Evolutionary conservation across 2,113 vertebrate genomes (phyloP).

Genomic region (Okapia johnstoni): DNA sequence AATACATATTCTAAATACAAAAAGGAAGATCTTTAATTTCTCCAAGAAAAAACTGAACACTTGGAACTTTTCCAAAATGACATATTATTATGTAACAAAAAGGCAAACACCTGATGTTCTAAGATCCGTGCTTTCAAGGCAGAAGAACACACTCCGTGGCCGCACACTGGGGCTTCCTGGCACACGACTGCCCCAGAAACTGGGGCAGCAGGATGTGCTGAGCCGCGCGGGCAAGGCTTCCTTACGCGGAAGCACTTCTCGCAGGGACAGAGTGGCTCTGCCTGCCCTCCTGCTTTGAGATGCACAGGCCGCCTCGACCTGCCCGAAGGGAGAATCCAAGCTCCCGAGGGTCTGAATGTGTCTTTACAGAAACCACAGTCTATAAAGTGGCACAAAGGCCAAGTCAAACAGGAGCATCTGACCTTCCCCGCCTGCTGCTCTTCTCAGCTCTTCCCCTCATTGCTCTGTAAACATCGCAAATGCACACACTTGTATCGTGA

Average conservation of each 20-base stretch:
- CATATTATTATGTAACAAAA: neutral
- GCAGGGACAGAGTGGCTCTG: neutral
- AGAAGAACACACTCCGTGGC: neutral
- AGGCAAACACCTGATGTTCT: neutral
- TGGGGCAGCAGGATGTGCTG: too few species aligned
- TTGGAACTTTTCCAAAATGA: neutral
- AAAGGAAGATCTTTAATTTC: neutral
- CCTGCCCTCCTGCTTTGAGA: neutral
- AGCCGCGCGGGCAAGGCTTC: neutral
- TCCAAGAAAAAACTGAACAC: neutral
- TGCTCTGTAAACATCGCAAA: neutral
- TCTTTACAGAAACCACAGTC: neutral
- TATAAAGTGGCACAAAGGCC: neutral
- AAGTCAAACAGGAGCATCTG: neutral
- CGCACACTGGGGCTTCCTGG: neutral
- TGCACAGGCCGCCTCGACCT: fast-evolving
- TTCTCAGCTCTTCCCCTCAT: neutral
- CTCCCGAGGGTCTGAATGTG: neutral
- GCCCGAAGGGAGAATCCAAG: neutral
- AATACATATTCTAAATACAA: neutral
- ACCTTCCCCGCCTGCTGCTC: neutral
- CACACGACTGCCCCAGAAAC: neutral
- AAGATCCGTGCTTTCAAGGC: neutral
- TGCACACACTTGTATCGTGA: fast-evolving
- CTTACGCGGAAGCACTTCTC: neutral